phyloP scores from a whole-genome alignment of 2,113 vertebrate species.

The Arvicanthis niloticus region DNA sequence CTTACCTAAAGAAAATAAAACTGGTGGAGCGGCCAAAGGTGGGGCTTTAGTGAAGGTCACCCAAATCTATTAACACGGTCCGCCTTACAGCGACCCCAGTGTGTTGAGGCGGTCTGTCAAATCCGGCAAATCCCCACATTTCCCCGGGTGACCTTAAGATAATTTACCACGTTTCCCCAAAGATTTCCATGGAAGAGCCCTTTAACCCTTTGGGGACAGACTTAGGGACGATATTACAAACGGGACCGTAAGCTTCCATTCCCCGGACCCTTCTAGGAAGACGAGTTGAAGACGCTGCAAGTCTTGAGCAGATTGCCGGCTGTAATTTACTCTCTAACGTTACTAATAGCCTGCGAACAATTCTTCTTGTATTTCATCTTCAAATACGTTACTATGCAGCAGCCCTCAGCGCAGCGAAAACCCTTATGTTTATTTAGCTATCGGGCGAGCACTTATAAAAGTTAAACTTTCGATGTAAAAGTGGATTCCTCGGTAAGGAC shows the following conservation, averaged over 20 bases:
- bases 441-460: slow-evolving; percentile 30
- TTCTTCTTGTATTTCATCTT: background rate
- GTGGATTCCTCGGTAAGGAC: slow-evolving; percentile 53
- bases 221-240: background rate
- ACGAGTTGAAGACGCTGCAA: background rate
- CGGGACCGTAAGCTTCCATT: background rate
- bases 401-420: slow-evolving; percentile 38
- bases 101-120: background rate
- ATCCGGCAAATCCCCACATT: background rate
- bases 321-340: background rate
- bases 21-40: background rate
- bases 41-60: background rate
- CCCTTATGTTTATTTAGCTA: slow-evolving; percentile 67
- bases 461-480: slow-evolving; percentile 47
- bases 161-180: background rate
- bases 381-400: background rate
- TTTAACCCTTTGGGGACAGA: background rate
- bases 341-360: background rate
- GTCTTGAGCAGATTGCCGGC: background rate
- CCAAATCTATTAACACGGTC: background rate
- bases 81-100: background rate
- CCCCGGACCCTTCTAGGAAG: background rate
- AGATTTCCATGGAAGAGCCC: background rate
- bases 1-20: slow-evolving; percentile 6
- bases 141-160: background rate